Base-by-base conservation (phyloP, 1,140 invertebrate species). In the Portunus trituberculatus region DNA sequence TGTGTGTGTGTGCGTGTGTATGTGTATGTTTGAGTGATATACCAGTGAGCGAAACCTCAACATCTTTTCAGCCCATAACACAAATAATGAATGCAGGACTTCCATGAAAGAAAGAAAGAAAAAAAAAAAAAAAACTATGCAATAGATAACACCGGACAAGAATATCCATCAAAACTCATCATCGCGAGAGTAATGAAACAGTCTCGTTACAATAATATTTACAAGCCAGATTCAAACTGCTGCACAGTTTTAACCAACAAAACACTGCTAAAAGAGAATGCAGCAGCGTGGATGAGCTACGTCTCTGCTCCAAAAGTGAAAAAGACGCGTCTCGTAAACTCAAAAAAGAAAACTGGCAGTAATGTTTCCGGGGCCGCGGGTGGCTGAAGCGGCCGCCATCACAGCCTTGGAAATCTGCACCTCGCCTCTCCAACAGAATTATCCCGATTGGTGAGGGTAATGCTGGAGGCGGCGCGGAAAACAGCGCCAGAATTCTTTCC, bases 401-500 rank as follows among this genome's bases (percentile, higher is more conserved):
- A 76, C n/a, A 76, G 20, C 67, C 67, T 76, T 76, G 67, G 67
- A 76, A 76, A 76, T 12, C 84, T 32, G 84, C 84, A 10, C 31
- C 84, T 87, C 90, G 59, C 29, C 52, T 67, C 59, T 20, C 48
- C 31, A n/a, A 67, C 84, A 89, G 87, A 89, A 89, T 89, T 89
- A 89, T 89, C 87, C 32, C 46, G 87, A 89, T 89, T 89, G 87
- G 90, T 76, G 90, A 76, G 90, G 89, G 46, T 59, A 59, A 59
- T 59, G 90, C 90, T 32, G 52, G 52, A 91, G 90, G 90, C 90
- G 90, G 29, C 59, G 52, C 20, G 59, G 90, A 91, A 91, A 91
- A 91, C 90, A 91, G 29, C 52, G 59, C 31, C n/a, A 59, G 48
- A 91, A 67, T 91, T 59, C 48, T 91, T 91, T 91, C 90, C 90